phyloP scores from a whole-genome alignment of 2,888 invertebrate genomes.

The Synanthedon formicaeformis region DNA sequence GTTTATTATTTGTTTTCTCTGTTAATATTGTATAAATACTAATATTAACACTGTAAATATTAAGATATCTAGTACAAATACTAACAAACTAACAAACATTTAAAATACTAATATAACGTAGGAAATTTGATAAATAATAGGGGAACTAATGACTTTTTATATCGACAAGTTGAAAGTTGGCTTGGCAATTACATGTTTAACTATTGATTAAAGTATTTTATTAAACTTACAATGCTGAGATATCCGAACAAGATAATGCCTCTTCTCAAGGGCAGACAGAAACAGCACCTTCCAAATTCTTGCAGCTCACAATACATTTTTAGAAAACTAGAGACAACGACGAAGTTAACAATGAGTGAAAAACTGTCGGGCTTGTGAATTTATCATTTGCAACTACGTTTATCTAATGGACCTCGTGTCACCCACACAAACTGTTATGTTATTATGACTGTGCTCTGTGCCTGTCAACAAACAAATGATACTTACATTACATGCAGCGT shows the following conservation, averaged over 20 bases:
- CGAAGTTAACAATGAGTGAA: not conserved
- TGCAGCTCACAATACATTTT: conserved; percentile 48
- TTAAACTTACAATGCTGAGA: conserved; percentile 39
- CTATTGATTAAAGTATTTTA: not conserved
- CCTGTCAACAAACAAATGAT: too few relatives aligned
- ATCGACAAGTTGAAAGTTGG: too few relatives aligned
- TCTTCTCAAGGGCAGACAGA: conserved; percentile 44
- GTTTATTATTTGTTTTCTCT: too few relatives aligned
- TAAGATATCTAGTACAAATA: too few relatives aligned
- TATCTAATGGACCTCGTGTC: conserved; percentile 1
- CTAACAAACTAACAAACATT: too few relatives aligned
- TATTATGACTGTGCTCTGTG: too few relatives aligned
- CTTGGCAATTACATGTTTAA: not conserved
- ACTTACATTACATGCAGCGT: too few relatives aligned
- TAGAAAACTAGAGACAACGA: not conserved
- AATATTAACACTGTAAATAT: too few relatives aligned
- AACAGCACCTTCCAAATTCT: conserved; percentile 38
- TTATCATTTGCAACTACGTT: not conserved
- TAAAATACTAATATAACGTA: too few relatives aligned
- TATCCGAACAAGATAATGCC: conserved; percentile 45
- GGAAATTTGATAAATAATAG: too few relatives aligned
- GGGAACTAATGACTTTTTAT: too few relatives aligned
- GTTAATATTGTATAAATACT: too few relatives aligned
- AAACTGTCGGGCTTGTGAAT: not conserved
- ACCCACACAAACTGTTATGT: not conserved